Conservation (phyloP, 2,797 vertebrate species). For the Gymnocypris eckloni region DNA sequence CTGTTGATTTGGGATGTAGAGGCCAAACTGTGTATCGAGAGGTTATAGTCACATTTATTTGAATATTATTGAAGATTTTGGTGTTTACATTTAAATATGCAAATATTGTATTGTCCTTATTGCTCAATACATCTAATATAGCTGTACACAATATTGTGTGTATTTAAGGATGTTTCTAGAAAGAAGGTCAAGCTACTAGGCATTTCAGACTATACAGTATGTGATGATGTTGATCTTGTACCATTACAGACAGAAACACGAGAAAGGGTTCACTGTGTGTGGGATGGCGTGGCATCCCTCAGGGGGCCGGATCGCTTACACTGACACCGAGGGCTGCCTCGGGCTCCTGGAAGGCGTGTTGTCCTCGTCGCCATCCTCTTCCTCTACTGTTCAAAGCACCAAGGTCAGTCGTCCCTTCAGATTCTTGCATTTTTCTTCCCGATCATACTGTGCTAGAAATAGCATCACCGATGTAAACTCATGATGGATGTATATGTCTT, state of each 20-base stretch:
- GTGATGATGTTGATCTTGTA: background rate
- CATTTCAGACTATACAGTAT: background rate
- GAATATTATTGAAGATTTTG: background rate
- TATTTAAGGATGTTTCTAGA: background rate
- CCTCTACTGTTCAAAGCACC: constrained; percentile 55
- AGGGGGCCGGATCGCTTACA: constrained; percentile 85
- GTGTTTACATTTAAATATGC: background rate
- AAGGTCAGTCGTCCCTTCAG: constrained; percentile 65
- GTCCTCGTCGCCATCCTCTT: constrained; percentile 51
- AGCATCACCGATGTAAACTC: background rate
- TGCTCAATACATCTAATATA: background rate
- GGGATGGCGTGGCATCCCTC: constrained; percentile 91
- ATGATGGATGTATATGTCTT: background rate
- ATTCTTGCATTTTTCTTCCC: background rate
- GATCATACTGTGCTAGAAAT: background rate
- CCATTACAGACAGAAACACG: constrained; percentile 88
- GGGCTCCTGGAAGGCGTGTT: constrained; percentile 87
- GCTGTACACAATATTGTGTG: background rate
- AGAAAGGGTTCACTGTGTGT: constrained; percentile 90
- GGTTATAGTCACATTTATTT: constrained; percentile 72
- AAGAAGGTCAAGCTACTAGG: background rate
- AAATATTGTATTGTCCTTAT: background rate
- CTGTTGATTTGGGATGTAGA: constrained; percentile 87
- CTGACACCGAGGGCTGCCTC: constrained; percentile 92
- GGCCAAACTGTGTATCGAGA: constrained; percentile 87